Base-by-base conservation (phyloP, 2,888 invertebrate species). In the Augochlorella aurata region DNA sequence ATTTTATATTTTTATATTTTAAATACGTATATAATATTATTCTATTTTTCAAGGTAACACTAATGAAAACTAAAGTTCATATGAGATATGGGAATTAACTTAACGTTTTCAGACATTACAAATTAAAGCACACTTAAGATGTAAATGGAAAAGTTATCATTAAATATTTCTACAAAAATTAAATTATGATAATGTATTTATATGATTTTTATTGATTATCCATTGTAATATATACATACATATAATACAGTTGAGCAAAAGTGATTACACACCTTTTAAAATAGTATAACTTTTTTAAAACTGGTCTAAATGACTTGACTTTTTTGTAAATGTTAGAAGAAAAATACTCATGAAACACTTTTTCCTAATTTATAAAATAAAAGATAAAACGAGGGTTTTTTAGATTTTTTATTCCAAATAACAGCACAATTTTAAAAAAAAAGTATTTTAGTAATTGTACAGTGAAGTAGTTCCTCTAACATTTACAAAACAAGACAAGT, bases 11-110 rank as follows among this genome's bases (percentile, higher is more conserved):
- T 77, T 74, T 71, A 61, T 67, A 29, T 71, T 29, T 66, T 77
- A 52, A 68, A 66, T 77, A 74, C 66, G 77, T 77, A 69, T 21
- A 74, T 45, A 65, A 70, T 71, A 18, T 69, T 74, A 72, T 14
- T 63, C 38, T 67, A 52, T 8, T 63, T 68, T 74, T 24, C 49
- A 71, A 65, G 47, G 8, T 74, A 63, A 24, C n/a, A 52, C 21
- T 38, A 72, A 45, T 67, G 29, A 54, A 70, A 79, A 10, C 63
- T 50, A 73, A 61, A 18, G 73, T 8, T 49, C 9, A 73, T 18
- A 75, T 14, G 47, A 47, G 8, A 67, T 29, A 50, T 21, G 12
- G 16, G 44, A 29, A 58, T 71, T 21, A 29, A n/a, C 50, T 16
- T 12, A 10, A n/a, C 18, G 52, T 47, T 65, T 66, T 24, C 45